These are phyloP conservation scores for Cyprinodon variegatus DNA, from an alignment of 2,113 vertebrate genomes.

Conservation along the genomic window DNA sequence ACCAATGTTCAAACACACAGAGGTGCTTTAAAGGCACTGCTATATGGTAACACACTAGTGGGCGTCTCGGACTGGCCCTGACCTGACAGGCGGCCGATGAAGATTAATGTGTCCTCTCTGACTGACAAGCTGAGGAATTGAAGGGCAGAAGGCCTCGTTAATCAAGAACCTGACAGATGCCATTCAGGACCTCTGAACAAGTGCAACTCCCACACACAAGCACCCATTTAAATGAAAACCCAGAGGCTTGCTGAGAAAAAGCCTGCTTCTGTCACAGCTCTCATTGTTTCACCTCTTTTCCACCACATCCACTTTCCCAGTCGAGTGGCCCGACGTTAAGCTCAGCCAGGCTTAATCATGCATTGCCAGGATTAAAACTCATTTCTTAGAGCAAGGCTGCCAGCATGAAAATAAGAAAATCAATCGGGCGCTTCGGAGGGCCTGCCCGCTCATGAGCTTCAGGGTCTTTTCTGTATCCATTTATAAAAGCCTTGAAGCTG, in stretches of 20 bases:
- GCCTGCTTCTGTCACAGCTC: constrained; percentile 24
- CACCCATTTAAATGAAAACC: constrained; percentile 29
- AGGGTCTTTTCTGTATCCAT: constrained; percentile 84
- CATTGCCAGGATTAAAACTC: constrained; percentile 93
- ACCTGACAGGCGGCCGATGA: constrained; percentile 93
- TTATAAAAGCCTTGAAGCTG: constrained; percentile 73
- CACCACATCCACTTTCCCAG: constrained; percentile 48
- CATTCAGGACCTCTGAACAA: constrained; percentile 89
- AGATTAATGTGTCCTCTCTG: constrained; percentile 99
- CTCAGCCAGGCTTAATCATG: constrained; percentile 90
- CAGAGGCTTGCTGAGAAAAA: constrained; percentile 27
- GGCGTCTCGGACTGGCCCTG: constrained; percentile 77
- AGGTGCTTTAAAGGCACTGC: constrained; percentile 41
- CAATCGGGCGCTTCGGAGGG: constrained; percentile 87
- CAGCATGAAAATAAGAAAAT: constrained; percentile 94
- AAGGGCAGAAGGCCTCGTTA: constrained; percentile 96
- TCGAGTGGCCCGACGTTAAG: constrained; percentile 76
- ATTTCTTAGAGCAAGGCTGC: constrained; percentile 88
- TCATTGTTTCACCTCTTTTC: constrained; percentile 22
- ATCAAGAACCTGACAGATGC: constrained; percentile 98
- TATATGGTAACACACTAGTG: constrained; percentile 55
- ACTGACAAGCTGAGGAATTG: constrained; percentile 96
- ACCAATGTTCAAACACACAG: constrained; percentile 13
- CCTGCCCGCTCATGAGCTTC: constrained; percentile 79
- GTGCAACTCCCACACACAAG: constrained; percentile 44